Conservation (phyloP, 2,888 invertebrate genomes). For the Drosophila meridionalis region DNA sequence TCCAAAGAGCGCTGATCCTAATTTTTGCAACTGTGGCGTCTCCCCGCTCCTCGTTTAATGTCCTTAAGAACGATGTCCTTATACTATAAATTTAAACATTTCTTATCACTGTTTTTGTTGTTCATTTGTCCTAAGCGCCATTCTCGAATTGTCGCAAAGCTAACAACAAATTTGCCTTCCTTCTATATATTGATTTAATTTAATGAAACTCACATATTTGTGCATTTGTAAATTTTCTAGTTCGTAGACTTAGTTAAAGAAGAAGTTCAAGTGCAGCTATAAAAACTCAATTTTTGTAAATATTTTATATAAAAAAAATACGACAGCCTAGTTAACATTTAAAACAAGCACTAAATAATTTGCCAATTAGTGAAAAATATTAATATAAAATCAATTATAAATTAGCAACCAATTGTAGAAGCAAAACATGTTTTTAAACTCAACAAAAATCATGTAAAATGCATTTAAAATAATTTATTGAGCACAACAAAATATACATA, state of each 20-base stretch:
- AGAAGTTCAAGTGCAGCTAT: conserved; percentile 53
- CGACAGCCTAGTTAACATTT: conserved; percentile 76
- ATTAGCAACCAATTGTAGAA: conserved; percentile 39
- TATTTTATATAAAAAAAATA: conserved; percentile 61
- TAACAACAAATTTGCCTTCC: conserved; percentile 55
- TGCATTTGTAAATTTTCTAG: conserved; percentile 75
- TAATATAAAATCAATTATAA: conserved; percentile 12
- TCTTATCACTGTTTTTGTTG: conserved; percentile 45
- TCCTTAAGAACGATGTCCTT: conserved; percentile 64
- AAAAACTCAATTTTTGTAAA: conserved; percentile 64
- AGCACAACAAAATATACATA: conserved; percentile 29
- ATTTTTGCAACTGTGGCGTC: conserved; percentile 51
- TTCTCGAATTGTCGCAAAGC: conserved; percentile 44
- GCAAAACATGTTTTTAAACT: conserved; percentile 51
- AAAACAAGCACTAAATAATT: conserved; percentile 40
- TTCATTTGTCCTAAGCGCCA: conserved; percentile 35
- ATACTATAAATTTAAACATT: conserved; percentile 40
- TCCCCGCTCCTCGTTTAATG: conserved; percentile 45
- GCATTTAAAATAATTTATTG: conserved; percentile 60
- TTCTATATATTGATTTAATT: conserved; percentile 28
- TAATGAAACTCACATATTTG: conserved; percentile 37
- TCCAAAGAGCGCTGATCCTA: conserved; percentile 65
- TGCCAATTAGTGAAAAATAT: conserved; percentile 66
- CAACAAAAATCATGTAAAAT: conserved; percentile 51
- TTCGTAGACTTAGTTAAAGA: conserved; percentile 73